A percentile compares a stretch with the other conserved stretches of the same genome.
Conservation (phyloP, 2,113 vertebrate genomes). For the Andinoacara biseriatus region DNA sequence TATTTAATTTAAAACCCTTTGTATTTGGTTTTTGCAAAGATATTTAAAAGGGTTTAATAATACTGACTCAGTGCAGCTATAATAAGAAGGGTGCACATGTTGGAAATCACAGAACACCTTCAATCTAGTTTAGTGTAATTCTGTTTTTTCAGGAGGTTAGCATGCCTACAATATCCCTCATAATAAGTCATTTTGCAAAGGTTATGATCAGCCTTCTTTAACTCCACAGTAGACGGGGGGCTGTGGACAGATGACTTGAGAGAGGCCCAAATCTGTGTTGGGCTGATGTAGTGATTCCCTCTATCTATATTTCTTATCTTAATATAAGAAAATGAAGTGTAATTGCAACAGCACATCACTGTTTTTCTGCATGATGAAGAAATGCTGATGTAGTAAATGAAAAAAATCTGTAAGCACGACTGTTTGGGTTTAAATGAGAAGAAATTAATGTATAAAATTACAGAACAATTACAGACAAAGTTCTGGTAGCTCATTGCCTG, state of each 20-base stretch:
- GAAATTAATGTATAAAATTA: background rate
- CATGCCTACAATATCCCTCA: background rate
- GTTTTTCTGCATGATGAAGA: background rate
- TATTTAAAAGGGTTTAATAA: background rate
- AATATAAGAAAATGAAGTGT: background rate
- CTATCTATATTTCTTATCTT: background rate
- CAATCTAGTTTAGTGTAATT: background rate
- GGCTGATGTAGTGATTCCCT: background rate
- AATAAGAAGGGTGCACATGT: background rate
- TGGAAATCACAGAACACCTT: background rate
- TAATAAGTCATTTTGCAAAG: background rate
- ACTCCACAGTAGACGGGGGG: background rate
- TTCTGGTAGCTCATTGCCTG: background rate
- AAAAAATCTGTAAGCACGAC: background rate
- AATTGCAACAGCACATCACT: background rate
- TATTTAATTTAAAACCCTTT: background rate
- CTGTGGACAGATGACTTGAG: slow-evolving; percentile 2
- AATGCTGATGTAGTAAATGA: too few species aligned
- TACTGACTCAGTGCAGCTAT: background rate
- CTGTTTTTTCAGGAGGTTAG: background rate
- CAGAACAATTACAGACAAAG: background rate
- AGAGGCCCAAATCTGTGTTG: background rate
- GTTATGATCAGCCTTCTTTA: background rate
- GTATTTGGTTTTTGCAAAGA: background rate
- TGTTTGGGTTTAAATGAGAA: background rate